These are phyloP conservation scores for Dryocosmus kuriphilus DNA, from an alignment of 2,888 invertebrate genomes.

Conservation along the genomic window DNA sequence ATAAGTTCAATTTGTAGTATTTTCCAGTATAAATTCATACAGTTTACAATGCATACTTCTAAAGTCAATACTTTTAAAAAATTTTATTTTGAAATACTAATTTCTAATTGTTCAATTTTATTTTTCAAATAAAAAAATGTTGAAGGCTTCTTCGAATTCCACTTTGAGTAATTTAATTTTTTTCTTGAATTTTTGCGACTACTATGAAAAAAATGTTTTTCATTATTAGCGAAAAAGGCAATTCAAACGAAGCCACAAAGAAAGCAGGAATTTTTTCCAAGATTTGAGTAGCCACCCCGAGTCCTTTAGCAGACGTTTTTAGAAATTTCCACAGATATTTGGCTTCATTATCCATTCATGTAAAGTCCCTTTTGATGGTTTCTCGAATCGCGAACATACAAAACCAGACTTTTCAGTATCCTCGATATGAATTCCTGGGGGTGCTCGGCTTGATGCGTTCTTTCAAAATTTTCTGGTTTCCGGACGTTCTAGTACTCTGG, in stretches of 20 bases:
- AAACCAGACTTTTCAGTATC: slow-evolving; percentile 14
- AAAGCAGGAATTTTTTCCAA: background rate
- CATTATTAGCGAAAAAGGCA: background rate
- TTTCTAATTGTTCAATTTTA: no score
- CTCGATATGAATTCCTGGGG: slow-evolving; percentile 36
- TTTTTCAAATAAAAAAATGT: no score
- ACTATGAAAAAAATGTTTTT: no score
- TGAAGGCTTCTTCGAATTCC: no score
- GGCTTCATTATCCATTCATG: slow-evolving; percentile 31
- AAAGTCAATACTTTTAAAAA: no score
- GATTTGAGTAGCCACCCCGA: background rate
- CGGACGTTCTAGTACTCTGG: slow-evolving; percentile 4
- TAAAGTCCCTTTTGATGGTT: slow-evolving; percentile 27
- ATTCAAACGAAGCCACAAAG: background rate
- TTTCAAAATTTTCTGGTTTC: slow-evolving; percentile 21
- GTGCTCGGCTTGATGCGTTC: slow-evolving; percentile 23
- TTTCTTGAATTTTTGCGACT: no score
- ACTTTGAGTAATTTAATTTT: no score
- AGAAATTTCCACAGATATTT: slow-evolving; percentile 20
- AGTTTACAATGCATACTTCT: no score
- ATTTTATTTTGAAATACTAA: no score
- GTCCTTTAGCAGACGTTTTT: background rate
- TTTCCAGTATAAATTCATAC: no score
- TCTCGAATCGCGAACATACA: slow-evolving; percentile 13
- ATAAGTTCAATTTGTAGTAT: no score